Conservation (phyloP, 2,888 invertebrate species). For the Drosophila koepferae region DNA sequence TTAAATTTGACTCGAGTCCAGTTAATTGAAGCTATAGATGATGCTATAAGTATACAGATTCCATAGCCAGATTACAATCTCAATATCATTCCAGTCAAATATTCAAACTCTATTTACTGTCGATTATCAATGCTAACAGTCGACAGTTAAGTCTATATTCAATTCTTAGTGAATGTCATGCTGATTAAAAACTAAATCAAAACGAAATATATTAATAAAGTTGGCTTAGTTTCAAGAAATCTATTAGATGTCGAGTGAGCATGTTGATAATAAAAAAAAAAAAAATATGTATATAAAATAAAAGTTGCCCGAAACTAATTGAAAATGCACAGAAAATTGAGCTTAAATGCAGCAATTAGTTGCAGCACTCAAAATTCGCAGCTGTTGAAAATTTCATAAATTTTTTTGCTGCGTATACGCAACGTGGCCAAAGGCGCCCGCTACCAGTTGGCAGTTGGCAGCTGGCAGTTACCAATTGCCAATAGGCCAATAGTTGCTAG, state of each 20-base stretch:
- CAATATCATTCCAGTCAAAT: no score
- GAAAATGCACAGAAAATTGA: slow-evolving; percentile 29
- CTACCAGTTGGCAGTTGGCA: not conserved
- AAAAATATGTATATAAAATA: not conserved
- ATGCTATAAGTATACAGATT: no score
- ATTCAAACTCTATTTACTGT: no score
- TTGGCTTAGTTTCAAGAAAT: not conserved
- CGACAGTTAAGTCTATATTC: no score
- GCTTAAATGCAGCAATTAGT: slow-evolving; percentile 41
- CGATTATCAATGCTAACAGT: no score
- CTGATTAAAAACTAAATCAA: not conserved
- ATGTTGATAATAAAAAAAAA: not conserved
- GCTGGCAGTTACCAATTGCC: not conserved
- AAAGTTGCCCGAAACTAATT: slow-evolving; percentile 2
- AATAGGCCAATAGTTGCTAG: not conserved
- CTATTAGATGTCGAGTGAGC: not conserved
- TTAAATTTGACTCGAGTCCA: no score
- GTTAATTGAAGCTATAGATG: no score
- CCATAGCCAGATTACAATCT: no score
- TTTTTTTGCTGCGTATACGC: slow-evolving; percentile 33
- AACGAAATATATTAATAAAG: not conserved
- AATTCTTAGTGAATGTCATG: not conserved
- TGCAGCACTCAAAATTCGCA: slow-evolving; percentile 14
- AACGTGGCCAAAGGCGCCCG: slow-evolving; percentile 26
- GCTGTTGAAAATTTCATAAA: not conserved